Evolutionary conservation across 2,113 vertebrate genomes (phyloP).

Genomic region (Varanus salvator): DNA sequence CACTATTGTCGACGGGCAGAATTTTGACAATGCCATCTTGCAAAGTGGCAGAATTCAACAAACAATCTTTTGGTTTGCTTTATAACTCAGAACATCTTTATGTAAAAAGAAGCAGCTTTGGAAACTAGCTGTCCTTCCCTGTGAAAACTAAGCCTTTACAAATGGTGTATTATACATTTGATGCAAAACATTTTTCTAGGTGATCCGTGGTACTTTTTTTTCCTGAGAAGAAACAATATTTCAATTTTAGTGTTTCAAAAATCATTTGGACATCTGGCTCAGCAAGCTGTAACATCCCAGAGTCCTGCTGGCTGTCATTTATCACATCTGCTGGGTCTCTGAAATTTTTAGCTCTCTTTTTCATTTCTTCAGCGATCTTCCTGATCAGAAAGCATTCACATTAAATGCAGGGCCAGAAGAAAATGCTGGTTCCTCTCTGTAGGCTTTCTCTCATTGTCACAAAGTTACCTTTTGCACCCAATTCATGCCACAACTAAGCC

Average conservation of each 20-base stretch:
- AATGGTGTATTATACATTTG: background rate
- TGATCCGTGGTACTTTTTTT: constrained; percentile 5
- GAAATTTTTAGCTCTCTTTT: constrained; percentile 41
- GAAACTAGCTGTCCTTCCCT: constrained; percentile 2
- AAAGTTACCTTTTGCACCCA: constrained; percentile 26
- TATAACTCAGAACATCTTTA: background rate
- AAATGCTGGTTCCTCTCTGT: background rate
- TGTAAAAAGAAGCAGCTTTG: constrained; percentile 20
- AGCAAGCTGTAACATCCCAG: constrained; percentile 26
- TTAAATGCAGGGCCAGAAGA: background rate
- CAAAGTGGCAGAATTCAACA: background rate
- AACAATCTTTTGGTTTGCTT: constrained; percentile 14
- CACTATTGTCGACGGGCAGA: constrained; percentile 38
- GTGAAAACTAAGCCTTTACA: constrained; percentile 10
- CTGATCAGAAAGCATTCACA: constrained; percentile 20
- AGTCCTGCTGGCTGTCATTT: constrained; percentile 31
- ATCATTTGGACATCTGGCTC: constrained; percentile 33
- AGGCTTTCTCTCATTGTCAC: background rate
- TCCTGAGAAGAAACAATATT: constrained; percentile 34
- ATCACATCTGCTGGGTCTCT: constrained; percentile 40
- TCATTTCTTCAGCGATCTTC: constrained; percentile 22
- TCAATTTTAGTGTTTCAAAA: constrained; percentile 43
- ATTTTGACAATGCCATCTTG: constrained; percentile 56
- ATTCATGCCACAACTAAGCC: constrained; percentile 2
- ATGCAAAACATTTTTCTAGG: constrained; percentile 34